Base-by-base conservation (phyloP, 2,888 invertebrate genomes). In the Cataglyphis albicans region DNA sequence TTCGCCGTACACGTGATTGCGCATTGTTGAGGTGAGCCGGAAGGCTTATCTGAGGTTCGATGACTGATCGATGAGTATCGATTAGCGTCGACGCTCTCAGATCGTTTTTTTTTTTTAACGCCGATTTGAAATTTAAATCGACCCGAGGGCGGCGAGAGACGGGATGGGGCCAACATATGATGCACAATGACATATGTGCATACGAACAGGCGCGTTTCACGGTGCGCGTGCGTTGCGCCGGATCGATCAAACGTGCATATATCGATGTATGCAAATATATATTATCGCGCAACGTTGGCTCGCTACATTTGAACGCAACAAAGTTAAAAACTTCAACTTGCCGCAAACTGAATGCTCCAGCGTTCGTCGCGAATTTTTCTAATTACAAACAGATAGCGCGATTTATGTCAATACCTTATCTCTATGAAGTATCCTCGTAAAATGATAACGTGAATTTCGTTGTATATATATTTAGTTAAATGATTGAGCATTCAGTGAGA, bases 91-190 rank as follows among this genome's bases (percentile, higher is more conserved):
- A 55, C 41, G 57, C 57, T 59, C 70, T 59, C 70, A 70, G 70
- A 78, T 78, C 59, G 70, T 59, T 21, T 21, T 21, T 21, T 21
- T 21, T 78, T 78, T 78, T 78, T 44, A 68, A 12, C 57, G 57
- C 44, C 12, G 21, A 68, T 78, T 78, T 78, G 44, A 78, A 78
- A 78, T 78, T 78, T 78, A 78, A 59, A 78, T 78, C 35, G 59
- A 59, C 44, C 25, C 7, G n/a, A 52, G 48, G 2, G n/a, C 0
- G n/a, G n/a, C 48, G 7, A n/a, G 48, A 7, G 48, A 52, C n/a
- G n/a, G 7, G 48, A 18, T 18, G 25, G n/a, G 41, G 44, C 35
- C 68, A 59, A 59, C 78, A 78, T 78, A 68, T 78, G 57, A 78
- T 35, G 68, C 70, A 61, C 78, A 44, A 38, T 59, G 68, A 59